Evolutionary conservation across 2,888 invertebrate species (phyloP).

Genomic region (Platerodrilus igneus): DNA sequence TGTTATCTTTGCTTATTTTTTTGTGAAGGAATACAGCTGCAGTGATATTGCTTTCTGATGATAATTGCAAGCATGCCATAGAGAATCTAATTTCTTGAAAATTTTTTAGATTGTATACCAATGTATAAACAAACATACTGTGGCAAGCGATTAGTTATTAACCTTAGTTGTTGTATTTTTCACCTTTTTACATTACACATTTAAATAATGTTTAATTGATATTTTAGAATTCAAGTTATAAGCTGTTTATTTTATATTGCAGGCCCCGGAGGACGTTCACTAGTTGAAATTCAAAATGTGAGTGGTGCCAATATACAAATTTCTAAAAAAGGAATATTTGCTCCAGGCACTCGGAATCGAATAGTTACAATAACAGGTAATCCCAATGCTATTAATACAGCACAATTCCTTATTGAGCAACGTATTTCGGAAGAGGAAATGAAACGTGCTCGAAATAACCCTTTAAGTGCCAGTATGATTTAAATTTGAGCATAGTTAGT

Average conservation of each 20-base stretch:
- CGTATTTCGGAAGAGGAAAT: slow-evolving; percentile 94
- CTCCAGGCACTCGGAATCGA: slow-evolving; percentile 94
- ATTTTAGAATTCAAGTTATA: background rate
- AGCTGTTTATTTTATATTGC: slow-evolving; percentile 16
- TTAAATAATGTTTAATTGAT: background rate
- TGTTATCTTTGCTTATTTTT: no score
- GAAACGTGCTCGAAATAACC: slow-evolving; percentile 88
- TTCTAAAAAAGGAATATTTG: slow-evolving; percentile 96
- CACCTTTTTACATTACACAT: background rate
- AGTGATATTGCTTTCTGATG: no score
- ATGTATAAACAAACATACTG: no score
- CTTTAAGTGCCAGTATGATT: slow-evolving; percentile 56
- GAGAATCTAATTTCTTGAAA: no score
- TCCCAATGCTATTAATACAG: slow-evolving; percentile 82
- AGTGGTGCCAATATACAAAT: slow-evolving; percentile 98
- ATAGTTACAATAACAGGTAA: slow-evolving; percentile 94
- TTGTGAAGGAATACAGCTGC: no score
- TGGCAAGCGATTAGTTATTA: no score
- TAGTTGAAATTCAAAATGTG: slow-evolving; percentile 95
- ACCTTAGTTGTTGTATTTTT: no score
- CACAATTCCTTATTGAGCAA: slow-evolving; percentile 94
- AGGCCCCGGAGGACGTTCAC: slow-evolving; percentile 91
- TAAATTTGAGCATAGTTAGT: slow-evolving; percentile 14
- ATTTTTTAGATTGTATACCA: no score
- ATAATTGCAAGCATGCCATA: no score